Conservation (phyloP, 2,797 vertebrate genomes). For the Alauda arvensis region DNA sequence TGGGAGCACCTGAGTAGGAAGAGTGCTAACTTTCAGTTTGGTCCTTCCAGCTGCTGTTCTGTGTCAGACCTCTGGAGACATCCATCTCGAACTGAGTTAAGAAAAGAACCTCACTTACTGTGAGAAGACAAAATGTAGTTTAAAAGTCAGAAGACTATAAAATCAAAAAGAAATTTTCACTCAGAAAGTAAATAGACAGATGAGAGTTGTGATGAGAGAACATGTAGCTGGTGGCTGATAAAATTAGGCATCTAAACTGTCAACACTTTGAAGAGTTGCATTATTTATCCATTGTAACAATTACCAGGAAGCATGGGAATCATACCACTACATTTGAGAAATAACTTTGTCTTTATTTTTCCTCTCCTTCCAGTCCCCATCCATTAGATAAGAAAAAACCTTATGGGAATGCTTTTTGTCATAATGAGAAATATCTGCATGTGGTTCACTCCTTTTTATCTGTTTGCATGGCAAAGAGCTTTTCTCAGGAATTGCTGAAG, state of each 20-base stretch:
- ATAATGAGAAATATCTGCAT: background rate
- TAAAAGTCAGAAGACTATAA: background rate
- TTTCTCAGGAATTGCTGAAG: background rate
- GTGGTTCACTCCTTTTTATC: background rate
- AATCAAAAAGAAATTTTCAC: background rate
- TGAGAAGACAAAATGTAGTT: background rate
- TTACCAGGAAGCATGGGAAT: background rate
- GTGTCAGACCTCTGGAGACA: background rate
- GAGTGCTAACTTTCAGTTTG: background rate
- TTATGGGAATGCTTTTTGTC: background rate
- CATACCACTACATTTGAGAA: background rate
- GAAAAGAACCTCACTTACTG: background rate
- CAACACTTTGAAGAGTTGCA: background rate
- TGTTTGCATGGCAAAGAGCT: background rate
- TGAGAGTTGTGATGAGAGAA: background rate
- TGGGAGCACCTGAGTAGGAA: background rate
- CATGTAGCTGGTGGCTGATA: background rate
- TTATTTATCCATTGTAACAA: background rate
- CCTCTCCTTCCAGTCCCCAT: background rate
- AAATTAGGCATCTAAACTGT: background rate
- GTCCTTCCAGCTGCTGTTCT: background rate
- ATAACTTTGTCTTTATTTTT: background rate
- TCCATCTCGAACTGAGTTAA: background rate
- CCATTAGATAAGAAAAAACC: background rate
- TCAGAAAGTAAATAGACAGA: background rate